Evolutionary conservation across 2,888 invertebrate genomes (phyloP).

Genomic region (Habroteleia sp.): DNA sequence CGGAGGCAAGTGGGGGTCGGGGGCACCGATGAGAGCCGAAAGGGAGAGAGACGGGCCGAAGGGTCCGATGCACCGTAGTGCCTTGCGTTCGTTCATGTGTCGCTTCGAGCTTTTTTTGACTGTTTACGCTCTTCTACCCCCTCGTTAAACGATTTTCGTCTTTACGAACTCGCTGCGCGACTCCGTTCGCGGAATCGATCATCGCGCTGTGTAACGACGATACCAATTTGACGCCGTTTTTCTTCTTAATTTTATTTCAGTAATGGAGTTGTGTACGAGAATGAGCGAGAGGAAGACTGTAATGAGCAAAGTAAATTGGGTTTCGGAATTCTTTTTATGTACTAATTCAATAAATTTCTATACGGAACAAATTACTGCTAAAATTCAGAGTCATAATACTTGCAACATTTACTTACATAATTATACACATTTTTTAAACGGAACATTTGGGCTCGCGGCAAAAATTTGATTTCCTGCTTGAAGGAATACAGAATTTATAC

Average conservation of each 20-base stretch:
- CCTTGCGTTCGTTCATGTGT: conserved; percentile 19
- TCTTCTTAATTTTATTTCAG: conserved; percentile 7
- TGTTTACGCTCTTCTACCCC: conserved; percentile 22
- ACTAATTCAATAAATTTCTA: too few species aligned
- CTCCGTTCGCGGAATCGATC: conserved; percentile 46
- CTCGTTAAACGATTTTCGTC: conserved; percentile 37
- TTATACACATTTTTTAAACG: too few species aligned
- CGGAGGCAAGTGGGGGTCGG: conserved; percentile 66
- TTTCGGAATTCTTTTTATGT: conserved; percentile 1
- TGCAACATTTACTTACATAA: too few species aligned
- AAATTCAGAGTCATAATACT: too few species aligned
- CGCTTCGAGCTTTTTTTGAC: conserved; percentile 41
- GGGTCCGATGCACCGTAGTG: conserved; percentile 55
- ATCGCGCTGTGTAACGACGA: conserved; percentile 16
- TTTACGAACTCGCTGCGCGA: conserved; percentile 37
- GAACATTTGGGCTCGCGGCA: too few species aligned
- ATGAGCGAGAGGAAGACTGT: conserved; percentile 1
- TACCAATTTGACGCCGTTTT: conserved; percentile 26
- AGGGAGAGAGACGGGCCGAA: conserved; percentile 40
- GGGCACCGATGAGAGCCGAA: conserved; percentile 14
- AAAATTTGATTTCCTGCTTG: too few species aligned
- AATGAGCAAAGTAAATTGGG: conserved; percentile 13
- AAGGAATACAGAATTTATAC: too few species aligned
- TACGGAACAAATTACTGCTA: too few species aligned
- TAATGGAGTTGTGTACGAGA: conserved; percentile 24